phyloP scores from a whole-genome alignment of 1,140 invertebrate species.

The Oscheius sp. region DNA sequence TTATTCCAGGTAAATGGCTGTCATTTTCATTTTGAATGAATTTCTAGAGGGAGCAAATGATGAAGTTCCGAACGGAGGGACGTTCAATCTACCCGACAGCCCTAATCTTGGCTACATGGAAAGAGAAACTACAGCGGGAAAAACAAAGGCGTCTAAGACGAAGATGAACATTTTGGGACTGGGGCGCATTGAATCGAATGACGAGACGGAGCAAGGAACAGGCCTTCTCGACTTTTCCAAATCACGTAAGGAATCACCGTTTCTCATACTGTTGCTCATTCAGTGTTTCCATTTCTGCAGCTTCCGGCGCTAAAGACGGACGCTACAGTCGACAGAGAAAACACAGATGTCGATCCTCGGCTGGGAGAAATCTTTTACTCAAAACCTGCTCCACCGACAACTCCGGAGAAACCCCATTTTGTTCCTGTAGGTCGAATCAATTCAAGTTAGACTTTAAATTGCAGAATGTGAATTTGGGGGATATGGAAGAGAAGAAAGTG shows the following conservation, averaged over 20 bases:
- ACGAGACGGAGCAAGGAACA: conserved; percentile 33
- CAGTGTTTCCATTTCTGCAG: conserved; percentile 36
- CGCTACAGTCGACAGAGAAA: neutral
- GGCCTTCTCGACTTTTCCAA: conserved; percentile 36
- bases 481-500: neutral
- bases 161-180: conserved; percentile 33
- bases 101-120: conserved; percentile 37
- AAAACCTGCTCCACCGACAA: neutral
- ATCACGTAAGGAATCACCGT: conserved; percentile 2
- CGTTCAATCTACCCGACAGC: conserved; percentile 16
- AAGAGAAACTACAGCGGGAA: conserved; percentile 32
- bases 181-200: conserved; percentile 19
- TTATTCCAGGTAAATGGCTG: conserved; percentile 23
- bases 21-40: neutral
- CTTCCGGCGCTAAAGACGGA: conserved; percentile 28
- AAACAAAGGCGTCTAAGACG: conserved; percentile 6
- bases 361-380: conserved; percentile 19
- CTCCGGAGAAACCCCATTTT: neutral
- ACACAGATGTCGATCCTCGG: conserved; percentile 20
- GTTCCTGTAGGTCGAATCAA: neutral
- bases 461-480: neutral
- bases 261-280: neutral
- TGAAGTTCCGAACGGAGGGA: conserved; percentile 31
- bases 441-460: neutral
- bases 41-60: conserved; percentile 15